Conservation (phyloP, 2,888 invertebrate species). For the Dugesia japonica region DNA sequence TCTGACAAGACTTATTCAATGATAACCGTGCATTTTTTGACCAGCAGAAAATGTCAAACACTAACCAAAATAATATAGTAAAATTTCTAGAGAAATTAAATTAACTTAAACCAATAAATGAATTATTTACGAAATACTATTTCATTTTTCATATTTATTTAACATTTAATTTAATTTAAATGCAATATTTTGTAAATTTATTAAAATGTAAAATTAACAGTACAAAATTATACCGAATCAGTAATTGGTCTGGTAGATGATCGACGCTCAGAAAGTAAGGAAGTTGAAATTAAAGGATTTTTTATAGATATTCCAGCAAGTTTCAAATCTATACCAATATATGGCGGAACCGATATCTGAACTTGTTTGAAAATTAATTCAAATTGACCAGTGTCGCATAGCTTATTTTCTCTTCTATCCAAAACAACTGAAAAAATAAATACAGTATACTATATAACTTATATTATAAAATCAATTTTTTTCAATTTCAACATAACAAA, state of each 20-base stretch:
- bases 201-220: no score
- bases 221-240: no score
- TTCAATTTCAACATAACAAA: neutral
- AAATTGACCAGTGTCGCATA: conserved; percentile 45
- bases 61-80: no score
- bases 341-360: conserved; percentile 45
- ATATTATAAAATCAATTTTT: neutral
- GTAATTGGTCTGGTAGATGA: neutral
- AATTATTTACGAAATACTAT: no score
- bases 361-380: conserved; percentile 46
- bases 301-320: conserved; percentile 22
- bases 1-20: no score
- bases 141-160: no score
- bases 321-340: conserved; percentile 45
- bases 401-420: conserved; percentile 44
- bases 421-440: conserved; percentile 44
- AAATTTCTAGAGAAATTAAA: no score
- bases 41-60: no score
- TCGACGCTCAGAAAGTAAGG: neutral
- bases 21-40: no score
- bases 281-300: neutral
- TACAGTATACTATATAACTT: neutral
- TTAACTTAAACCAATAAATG: no score
- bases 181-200: no score
- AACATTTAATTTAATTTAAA: no score